These are phyloP conservation scores for Aix galericulata DNA, from an alignment of 2,113 vertebrate species.

Conservation along the genomic window DNA sequence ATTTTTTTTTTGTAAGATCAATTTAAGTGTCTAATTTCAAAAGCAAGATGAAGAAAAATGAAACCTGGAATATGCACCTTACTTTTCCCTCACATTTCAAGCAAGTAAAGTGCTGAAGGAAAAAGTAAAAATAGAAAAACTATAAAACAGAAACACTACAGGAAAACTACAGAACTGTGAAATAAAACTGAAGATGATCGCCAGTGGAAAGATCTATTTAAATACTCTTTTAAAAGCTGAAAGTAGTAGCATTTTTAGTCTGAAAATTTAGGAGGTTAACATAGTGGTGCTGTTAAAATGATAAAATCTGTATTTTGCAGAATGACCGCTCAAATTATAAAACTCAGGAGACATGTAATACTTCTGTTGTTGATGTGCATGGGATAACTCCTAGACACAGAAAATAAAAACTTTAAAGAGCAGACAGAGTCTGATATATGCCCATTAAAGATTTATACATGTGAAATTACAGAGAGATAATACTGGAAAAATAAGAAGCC, in stretches of 20 bases:
- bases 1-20: background rate
- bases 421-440: background rate
- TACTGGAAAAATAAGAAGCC: background rate
- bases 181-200: background rate
- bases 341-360: background rate
- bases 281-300: background rate
- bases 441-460: background rate
- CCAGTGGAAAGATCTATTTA: background rate
- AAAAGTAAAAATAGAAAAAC: background rate
- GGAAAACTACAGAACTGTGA: background rate
- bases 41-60: background rate
- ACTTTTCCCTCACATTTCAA: background rate
- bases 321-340: background rate
- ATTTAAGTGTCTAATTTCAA: background rate
- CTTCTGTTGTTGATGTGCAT: background rate
- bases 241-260: background rate
- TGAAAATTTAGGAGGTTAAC: background rate
- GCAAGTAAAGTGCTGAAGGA: background rate
- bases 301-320: background rate
- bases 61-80: background rate
- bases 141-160: background rate
- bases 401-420: background rate
- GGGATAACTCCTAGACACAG: background rate
- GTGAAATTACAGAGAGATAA: background rate
- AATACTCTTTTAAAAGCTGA: background rate